Base-by-base conservation (phyloP, 1,140 invertebrate genomes). In the Ceratosolen fusciceps region DNA sequence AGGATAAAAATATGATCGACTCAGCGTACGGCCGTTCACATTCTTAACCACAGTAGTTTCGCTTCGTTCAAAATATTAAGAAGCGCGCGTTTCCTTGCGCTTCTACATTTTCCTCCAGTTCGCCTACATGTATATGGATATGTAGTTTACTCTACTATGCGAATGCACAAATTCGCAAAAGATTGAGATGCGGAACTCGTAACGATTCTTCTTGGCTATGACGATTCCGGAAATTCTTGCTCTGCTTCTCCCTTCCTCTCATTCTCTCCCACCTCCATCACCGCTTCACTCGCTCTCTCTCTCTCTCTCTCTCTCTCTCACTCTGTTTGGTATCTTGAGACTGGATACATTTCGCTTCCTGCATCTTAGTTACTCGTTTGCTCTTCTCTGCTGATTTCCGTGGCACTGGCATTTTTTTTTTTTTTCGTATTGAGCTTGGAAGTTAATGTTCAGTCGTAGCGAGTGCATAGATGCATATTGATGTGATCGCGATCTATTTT, bases 1-100 rank as follows among this genome's bases (percentile, higher is more conserved):
- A 71, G 24, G 52, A 77, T 68, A 67, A 76, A 76, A 76, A 68
- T 37, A 65, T 56, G 31, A 76, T 76, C 62, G 62, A 60, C 16
- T 31, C 60, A 62, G 47, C 71, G 31, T 31, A 37, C 14, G 34
- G 31, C 73, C 73, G 39, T 74, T 74, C 73, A 60, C 74, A 77
- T 77, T 77, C 65, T 77, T 77, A 31, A 34, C 12, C 49, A 5
- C 39, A 21, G 67, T 9, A 24, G 24, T 70, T 70, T 70, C 24
- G 10, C 67, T 16, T 14, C 21, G 29, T 29, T 74, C 24, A 60
- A 74, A 74, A 74, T 65, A 26, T 74, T 62, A 74, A 74, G 54
- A 62, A 34, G 39, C 39, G 56, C 56, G 39, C 49, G n/a, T 31
- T 16, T 26, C 26, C 39, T 31, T 37, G 39, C 54, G 24, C 16